A percentile compares a stretch with the other conserved stretches of the same genome.
Conservation (phyloP, 2,797 vertebrate species). For the Cyclura pinguis region DNA sequence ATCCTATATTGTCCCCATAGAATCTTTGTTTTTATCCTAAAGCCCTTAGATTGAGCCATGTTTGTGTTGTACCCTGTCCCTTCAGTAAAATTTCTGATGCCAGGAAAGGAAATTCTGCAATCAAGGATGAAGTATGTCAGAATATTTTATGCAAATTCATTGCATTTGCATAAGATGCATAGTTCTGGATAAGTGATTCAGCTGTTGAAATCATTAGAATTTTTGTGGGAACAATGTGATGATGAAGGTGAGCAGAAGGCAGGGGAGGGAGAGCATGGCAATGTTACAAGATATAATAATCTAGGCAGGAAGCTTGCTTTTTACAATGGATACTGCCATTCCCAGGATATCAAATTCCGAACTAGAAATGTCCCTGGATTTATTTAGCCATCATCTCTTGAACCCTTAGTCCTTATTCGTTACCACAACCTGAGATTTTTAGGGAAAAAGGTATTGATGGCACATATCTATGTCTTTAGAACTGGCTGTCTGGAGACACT, state of each 20-base stretch:
- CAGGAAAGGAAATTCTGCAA: slow-evolving; percentile 19
- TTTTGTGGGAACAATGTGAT: neutral
- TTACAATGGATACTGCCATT: neutral
- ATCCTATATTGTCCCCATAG: neutral
- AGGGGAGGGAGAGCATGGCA: neutral
- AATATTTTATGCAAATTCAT: slow-evolving; percentile 22
- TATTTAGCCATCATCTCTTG: neutral
- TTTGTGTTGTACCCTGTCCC: neutral
- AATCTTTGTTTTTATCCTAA: neutral
- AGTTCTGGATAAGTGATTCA: slow-evolving; percentile 26
- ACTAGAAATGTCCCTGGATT: neutral
- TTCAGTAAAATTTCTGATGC: slow-evolving; percentile 6
- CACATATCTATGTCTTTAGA: neutral
- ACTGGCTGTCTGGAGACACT: neutral
- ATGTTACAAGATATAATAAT: neutral
- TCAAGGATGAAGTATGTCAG: slow-evolving; percentile 5
- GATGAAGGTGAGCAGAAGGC: neutral
- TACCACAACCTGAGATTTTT: neutral
- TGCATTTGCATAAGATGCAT: slow-evolving; percentile 17
- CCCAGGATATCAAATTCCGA: neutral
- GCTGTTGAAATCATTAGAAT: neutral
- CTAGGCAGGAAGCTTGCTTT: neutral
- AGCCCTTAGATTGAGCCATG: neutral
- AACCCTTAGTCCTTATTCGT: neutral
- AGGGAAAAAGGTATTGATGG: neutral